Evolutionary conservation across 2,797 vertebrate genomes (phyloP), one percentile per base, ranked within the genome.

Genomic region (Coilia nasus): DNA sequence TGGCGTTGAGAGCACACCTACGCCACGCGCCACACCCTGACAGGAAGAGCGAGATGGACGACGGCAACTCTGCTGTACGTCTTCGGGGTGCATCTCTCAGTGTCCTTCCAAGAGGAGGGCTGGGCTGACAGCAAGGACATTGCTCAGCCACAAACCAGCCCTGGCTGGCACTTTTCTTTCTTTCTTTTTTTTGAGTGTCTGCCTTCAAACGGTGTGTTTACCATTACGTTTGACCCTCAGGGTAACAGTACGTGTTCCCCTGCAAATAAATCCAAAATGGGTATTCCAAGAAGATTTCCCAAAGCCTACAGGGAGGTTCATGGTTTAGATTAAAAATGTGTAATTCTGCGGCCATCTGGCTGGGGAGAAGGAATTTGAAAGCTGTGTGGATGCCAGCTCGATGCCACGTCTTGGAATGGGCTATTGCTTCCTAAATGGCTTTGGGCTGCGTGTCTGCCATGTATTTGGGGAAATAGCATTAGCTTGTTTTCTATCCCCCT

Each of bases 301-400:
- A 89, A 88, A 93, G 92, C 93, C 93, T 93, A 47, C 10, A 88
- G 92, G 94, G 92, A 95, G 92, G 92, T 96, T 94, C 95, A 92
- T 93, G 92, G 85, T 88, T 94, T 94, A 97, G 95, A 96, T 96
- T 96, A 96, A 96, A 96, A 96, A 94, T 93, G 94, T 97, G 95
- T 94, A 95, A 96, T 95, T 96, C 93, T 92, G 92, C 90, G 93
- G 92, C 96, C 96, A 97, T 97, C 96, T 97, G 96, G 95, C 94
- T 91, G 85, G 90, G 95, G 95, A 96, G 90, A 94, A 95, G 94
- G 93, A 94, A 94, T 94, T 93, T 94, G 91, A 93, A 94, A 92
- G 91, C 93, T 94, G 91, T 93, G 93, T 88, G 91, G 91, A 90
- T 94, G 95, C 96, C 96, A 95, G 93, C 94, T 93, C 91, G 91